These are phyloP conservation scores for Leucoraja erinaceus DNA, from an alignment of 2,113 vertebrate genomes.

Conservation along the genomic window DNA sequence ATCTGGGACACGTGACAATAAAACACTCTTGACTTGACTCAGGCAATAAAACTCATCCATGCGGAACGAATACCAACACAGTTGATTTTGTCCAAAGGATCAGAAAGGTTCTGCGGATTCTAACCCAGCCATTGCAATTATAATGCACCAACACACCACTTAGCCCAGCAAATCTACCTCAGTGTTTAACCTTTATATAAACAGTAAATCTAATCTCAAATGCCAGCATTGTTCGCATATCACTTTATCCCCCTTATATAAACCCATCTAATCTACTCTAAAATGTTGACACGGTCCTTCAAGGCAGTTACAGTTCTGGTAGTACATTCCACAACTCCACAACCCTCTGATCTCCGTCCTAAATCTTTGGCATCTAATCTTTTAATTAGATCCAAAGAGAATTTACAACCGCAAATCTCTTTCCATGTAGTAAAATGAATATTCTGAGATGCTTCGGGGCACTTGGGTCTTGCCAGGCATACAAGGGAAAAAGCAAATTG, in stretches of 20 bases:
- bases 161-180: not conserved
- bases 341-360: conserved; percentile 2
- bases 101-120: not conserved
- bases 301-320: not conserved
- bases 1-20: too few relatives aligned
- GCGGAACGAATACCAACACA: not conserved
- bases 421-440: not conserved
- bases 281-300: not conserved
- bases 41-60: not conserved
- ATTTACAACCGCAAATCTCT: not conserved
- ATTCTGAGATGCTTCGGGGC: not conserved
- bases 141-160: not conserved
- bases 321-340: not conserved
- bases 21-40: too few relatives aligned
- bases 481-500: not conserved
- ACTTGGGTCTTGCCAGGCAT: not conserved
- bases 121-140: not conserved
- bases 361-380: conserved; percentile 2
- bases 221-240: not conserved
- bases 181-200: not conserved
- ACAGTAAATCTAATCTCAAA: not conserved
- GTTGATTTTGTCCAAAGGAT: not conserved
- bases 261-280: not conserved
- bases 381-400: not conserved
- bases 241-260: not conserved